Conservation (phyloP, 2,888 invertebrate species). For the Arrhopalites spinosus region DNA sequence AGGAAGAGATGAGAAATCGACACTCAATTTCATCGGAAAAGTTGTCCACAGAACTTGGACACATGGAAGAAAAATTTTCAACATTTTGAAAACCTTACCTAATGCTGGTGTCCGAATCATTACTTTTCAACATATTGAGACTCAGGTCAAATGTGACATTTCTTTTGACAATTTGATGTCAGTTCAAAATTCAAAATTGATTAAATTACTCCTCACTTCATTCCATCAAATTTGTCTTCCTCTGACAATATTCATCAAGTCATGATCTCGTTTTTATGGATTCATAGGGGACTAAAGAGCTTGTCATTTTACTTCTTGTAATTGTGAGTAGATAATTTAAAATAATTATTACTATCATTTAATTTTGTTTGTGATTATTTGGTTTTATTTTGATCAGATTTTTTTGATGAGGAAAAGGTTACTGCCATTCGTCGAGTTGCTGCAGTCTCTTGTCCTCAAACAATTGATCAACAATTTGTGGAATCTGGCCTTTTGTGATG, state of each 20-base stretch:
- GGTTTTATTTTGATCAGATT: no score
- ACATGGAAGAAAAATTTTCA: background rate
- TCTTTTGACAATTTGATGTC: background rate
- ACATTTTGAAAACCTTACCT: background rate
- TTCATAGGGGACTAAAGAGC: background rate
- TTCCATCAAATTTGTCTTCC: background rate
- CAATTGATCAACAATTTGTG: no score
- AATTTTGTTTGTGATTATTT: no score
- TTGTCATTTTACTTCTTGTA: background rate
- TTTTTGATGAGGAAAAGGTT: no score
- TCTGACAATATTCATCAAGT: background rate
- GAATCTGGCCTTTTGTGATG: no score
- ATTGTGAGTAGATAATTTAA: no score
- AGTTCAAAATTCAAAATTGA: background rate
- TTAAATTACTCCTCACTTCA: background rate
- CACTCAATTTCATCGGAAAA: no score
- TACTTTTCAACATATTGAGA: background rate
- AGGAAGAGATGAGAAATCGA: no score
- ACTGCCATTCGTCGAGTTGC: no score
- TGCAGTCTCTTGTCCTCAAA: no score
- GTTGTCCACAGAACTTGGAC: no score
- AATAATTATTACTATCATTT: no score
- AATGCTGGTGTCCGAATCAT: background rate
- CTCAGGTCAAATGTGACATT: constrained; percentile 1
- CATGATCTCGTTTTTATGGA: background rate